A percentile compares a stretch with the other conserved stretches of the same genome.
Conservation (phyloP, 2,113 vertebrate genomes). For the Pomatostomus ruficeps region DNA sequence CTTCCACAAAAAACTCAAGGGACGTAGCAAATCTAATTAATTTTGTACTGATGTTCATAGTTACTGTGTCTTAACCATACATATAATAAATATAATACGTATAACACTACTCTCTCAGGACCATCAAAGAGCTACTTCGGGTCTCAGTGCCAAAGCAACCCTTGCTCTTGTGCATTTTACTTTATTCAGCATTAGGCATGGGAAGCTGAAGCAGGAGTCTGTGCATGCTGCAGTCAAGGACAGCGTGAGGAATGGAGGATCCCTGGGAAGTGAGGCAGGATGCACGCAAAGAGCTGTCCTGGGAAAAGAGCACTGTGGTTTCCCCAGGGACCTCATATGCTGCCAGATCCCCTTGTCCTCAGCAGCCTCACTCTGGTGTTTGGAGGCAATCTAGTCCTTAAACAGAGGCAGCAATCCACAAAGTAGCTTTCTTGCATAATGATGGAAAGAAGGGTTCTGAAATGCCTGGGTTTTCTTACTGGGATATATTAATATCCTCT, state of each 20-base stretch:
- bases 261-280: not conserved
- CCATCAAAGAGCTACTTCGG: not conserved
- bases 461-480: not conserved
- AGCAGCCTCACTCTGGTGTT: not conserved
- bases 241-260: not conserved
- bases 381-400: not conserved
- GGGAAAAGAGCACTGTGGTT: not conserved
- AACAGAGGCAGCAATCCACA: not conserved
- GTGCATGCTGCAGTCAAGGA: fast-evolving
- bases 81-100: no score
- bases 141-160: not conserved
- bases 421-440: not conserved
- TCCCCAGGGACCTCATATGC: not conserved
- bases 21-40: not conserved
- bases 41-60: not conserved
- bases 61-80: not conserved
- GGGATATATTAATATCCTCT: not conserved
- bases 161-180: not conserved
- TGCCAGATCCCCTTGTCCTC: not conserved
- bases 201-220: not conserved
- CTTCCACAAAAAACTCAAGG: not conserved
- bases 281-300: not conserved
- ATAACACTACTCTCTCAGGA: not conserved
- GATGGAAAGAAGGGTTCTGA: not conserved
- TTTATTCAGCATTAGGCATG: not conserved